phyloP scores from a whole-genome alignment of 2,797 vertebrate species.

The Enteromius viviparus region DNA sequence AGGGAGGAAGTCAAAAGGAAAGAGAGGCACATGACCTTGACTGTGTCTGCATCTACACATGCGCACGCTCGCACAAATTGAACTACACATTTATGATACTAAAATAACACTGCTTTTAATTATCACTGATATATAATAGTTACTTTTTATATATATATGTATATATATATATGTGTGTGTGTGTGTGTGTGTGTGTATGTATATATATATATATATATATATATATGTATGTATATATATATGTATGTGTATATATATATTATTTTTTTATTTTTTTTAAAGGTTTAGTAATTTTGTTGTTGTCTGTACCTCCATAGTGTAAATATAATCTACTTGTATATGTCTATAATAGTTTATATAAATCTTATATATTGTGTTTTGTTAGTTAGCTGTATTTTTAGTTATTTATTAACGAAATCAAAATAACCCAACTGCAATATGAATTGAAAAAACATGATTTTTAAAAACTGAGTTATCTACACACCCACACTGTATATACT shows the following conservation, averaged over 20 bases:
- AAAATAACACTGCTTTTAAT: not conserved
- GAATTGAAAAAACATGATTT: too few relatives aligned
- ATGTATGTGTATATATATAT: too few relatives aligned
- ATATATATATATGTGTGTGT: too few relatives aligned
- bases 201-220: not conserved
- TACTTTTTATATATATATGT: not conserved
- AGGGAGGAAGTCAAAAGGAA: slow-evolving; percentile 49
- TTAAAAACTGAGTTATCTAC: not conserved
- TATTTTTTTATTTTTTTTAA: not conserved
- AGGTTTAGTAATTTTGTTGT: not conserved
- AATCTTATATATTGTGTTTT: not conserved
- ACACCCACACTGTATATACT: not conserved
- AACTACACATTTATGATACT: slow-evolving; percentile 6
- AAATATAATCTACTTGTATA: not conserved
- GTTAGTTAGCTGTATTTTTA: too few relatives aligned
- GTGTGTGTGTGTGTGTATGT: too few relatives aligned
- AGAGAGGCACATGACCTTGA: slow-evolving; percentile 51
- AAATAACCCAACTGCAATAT: too few relatives aligned
- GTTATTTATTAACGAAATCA: too few relatives aligned
- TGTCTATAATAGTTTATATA: not conserved
- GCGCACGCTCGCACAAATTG: not conserved
- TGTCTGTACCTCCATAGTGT: not conserved
- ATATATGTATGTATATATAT: too few relatives aligned
- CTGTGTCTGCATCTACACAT: slow-evolving; percentile 16
- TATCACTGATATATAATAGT: not conserved